Conservation (phyloP, 2,797 vertebrate genomes). For the Acrossocheilus fasciatus region DNA sequence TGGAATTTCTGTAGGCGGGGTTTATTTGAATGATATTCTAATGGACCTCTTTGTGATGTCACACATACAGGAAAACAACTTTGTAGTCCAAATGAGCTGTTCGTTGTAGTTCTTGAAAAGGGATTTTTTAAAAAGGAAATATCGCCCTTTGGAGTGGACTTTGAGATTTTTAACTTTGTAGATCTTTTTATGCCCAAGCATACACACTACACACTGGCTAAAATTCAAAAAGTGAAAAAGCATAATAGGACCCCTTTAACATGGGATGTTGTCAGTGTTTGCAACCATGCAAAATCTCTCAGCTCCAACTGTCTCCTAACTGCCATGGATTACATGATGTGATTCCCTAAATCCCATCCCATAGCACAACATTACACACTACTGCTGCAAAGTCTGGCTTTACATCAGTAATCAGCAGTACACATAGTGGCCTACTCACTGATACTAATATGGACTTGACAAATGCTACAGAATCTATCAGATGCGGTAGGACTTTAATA, state of each 20-base stretch:
- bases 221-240: too few relatives aligned
- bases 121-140: too few relatives aligned
- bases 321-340: neutral
- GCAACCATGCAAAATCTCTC: constrained; percentile 33
- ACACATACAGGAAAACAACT: too few relatives aligned
- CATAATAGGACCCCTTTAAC: neutral
- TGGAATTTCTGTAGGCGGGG: too few relatives aligned
- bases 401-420: neutral
- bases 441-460: neutral
- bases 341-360: neutral
- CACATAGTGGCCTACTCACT: neutral
- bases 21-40: too few relatives aligned
- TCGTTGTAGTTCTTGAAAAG: too few relatives aligned
- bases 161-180: too few relatives aligned
- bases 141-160: too few relatives aligned
- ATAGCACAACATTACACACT: neutral
- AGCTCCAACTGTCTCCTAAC: constrained; percentile 12
- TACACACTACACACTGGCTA: too few relatives aligned
- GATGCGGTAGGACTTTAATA: neutral
- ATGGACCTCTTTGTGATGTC: too few relatives aligned
- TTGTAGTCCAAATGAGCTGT: too few relatives aligned
- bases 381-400: constrained; percentile 5
- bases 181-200: too few relatives aligned
- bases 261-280: constrained; percentile 29
- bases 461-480: neutral